A percentile compares a stretch with the other conserved stretches of the same genome.
These are phyloP conservation scores for Microplitis deprimator DNA, from an alignment of 2,888 invertebrate genomes.

Conservation along the genomic window DNA sequence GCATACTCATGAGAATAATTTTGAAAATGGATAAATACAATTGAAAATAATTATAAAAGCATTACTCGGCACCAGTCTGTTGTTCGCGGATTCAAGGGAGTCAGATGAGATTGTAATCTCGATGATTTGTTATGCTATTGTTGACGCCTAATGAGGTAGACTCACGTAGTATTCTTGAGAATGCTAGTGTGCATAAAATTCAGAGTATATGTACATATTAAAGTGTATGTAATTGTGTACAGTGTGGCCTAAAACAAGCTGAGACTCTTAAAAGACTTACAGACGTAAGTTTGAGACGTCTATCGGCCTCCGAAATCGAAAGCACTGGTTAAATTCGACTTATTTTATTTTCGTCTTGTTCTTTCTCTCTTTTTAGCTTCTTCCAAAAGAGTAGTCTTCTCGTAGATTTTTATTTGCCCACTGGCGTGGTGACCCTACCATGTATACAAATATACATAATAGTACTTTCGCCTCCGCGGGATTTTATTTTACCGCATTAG, in stretches of 20 bases:
- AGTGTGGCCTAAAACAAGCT: not conserved
- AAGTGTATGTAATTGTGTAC: not conserved
- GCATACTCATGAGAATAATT: not conserved
- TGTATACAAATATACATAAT: slow-evolving; percentile 7
- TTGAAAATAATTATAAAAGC: slow-evolving; percentile 63
- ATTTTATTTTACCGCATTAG: not conserved
- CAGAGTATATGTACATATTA: not conserved
- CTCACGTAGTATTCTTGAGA: slow-evolving; percentile 5
- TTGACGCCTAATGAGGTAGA: slow-evolving; percentile 61
- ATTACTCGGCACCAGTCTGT: slow-evolving; percentile 55
- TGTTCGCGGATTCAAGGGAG: slow-evolving; percentile 45
- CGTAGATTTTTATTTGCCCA: slow-evolving; percentile 4
- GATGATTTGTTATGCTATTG: slow-evolving; percentile 64
- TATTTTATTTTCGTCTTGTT: not conserved
- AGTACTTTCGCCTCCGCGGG: not conserved
- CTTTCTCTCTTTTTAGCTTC: not conserved
- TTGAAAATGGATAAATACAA: slow-evolving; percentile 45
- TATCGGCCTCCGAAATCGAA: slow-evolving; percentile 7
- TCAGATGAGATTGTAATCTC: slow-evolving; percentile 61
- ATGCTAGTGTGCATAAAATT: not conserved
- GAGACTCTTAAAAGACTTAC: not conserved
- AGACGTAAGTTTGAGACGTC: not conserved
- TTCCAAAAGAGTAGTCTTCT: not conserved
- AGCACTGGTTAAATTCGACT: not conserved
- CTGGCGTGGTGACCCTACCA: slow-evolving; percentile 13